These are phyloP conservation scores for Dasysyrphus tricinctus DNA, from an alignment of 2,888 invertebrate genomes.

Conservation along the genomic window DNA sequence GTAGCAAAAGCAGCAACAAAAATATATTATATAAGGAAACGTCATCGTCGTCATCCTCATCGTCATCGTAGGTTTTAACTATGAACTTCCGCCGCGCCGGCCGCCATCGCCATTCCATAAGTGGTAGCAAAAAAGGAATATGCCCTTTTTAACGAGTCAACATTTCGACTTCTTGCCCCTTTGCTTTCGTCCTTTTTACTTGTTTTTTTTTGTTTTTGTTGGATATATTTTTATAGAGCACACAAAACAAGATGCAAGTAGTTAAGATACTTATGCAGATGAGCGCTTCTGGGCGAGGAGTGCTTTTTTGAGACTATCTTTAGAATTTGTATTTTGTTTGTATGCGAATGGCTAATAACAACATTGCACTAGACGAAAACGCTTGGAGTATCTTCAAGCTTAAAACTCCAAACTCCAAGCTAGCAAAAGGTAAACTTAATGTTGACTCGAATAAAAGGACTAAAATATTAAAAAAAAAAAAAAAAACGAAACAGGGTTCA, in stretches of 20 bases:
- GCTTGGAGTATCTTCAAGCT: slow-evolving; percentile 23
- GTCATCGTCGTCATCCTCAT: not conserved
- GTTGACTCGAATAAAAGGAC: slow-evolving; percentile 14
- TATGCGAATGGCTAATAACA: slow-evolving; percentile 37
- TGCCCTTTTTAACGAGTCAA: slow-evolving; percentile 67
- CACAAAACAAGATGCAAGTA: slow-evolving; percentile 46
- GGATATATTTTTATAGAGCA: slow-evolving; percentile 32
- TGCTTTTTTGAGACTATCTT: slow-evolving; percentile 24
- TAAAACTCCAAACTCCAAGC: slow-evolving; percentile 9
- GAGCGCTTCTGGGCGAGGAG: slow-evolving; percentile 37
- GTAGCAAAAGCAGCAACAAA: slow-evolving; percentile 31
- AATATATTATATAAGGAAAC: slow-evolving; percentile 22
- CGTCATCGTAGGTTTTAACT: not conserved
- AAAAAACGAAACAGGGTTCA: not conserved
- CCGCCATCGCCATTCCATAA: slow-evolving; percentile 15
- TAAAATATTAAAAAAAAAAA: not conserved
- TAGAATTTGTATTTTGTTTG: slow-evolving; percentile 35
- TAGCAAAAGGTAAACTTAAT: slow-evolving; percentile 23
- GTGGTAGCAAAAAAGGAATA: slow-evolving; percentile 50
- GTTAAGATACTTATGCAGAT: slow-evolving; percentile 56
- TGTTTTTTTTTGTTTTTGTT: not conserved
- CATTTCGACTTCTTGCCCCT: slow-evolving; percentile 46
- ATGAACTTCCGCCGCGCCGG: too few relatives aligned
- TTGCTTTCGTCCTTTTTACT: slow-evolving; percentile 8
- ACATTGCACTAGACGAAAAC: slow-evolving; percentile 12